These are phyloP conservation scores for Zapus hudsonius DNA, from an alignment of 2,113 vertebrate genomes.

Conservation along the genomic window DNA sequence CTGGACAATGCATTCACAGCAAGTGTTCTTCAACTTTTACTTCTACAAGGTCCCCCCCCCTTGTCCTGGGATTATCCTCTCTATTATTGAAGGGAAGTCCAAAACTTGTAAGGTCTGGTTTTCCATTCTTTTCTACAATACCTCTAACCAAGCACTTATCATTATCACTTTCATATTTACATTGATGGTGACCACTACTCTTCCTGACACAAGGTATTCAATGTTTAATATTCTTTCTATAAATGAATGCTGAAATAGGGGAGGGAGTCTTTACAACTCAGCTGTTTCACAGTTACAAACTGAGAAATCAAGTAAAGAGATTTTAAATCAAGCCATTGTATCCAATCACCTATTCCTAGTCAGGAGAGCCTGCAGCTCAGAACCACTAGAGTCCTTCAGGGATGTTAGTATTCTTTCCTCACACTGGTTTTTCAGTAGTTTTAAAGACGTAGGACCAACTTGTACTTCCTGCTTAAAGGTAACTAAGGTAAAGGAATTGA, in stretches of 20 bases:
- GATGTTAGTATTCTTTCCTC: neutral
- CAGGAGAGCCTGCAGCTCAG: neutral
- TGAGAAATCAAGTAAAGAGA: slow-evolving; percentile 4
- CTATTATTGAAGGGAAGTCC: neutral
- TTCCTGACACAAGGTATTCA: neutral
- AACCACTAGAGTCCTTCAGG: neutral
- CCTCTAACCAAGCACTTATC: neutral
- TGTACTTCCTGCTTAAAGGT: neutral
- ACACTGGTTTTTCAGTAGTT: neutral
- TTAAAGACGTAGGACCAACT: neutral
- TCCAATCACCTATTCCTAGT: neutral
- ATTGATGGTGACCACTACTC: neutral
- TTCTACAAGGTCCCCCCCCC: neutral
- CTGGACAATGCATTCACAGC: neutral
- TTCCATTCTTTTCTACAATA: neutral
- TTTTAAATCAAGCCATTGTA: neutral
- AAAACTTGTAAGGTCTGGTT: slow-evolving; percentile 15
- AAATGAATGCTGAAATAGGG: slow-evolving; percentile 22
- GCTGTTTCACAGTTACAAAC: slow-evolving; percentile 6
- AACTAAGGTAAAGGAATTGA: neutral
- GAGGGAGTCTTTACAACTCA: neutral
- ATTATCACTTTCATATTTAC: neutral
- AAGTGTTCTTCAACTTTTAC: neutral
- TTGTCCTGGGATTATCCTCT: neutral
- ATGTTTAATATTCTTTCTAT: slow-evolving; percentile 7